Evolutionary conservation across 2,888 invertebrate species (phyloP), one percentile per base, ranked within the genome.

Genomic region (Sinotaia quadrata): DNA sequence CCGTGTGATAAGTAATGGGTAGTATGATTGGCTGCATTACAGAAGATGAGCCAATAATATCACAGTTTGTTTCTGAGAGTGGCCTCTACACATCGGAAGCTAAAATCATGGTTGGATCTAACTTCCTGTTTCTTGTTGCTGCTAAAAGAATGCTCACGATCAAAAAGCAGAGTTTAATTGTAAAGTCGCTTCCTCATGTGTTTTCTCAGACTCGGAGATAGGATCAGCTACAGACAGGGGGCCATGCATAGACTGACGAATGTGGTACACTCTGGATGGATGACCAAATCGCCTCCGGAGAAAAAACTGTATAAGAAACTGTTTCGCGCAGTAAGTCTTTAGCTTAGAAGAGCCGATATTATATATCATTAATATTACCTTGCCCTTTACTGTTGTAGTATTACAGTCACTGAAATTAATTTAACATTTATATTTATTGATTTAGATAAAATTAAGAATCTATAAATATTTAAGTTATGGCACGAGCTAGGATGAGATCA

Each of bases 271-370:
- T 80, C 82, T 90, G 97, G 97, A 75, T 97, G 96, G 96, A 91
- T 97, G 83, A 95, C 94, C 73, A 97, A 97, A 91, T 97, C 97
- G 71, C 97, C 97, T 80, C 97, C 97, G 71, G 93, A 94, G 70
- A 96, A 95, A 90, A 91, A 94, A 75, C 72, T 83, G 76, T 76
- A 77, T 58, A 78, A 81, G 74, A 81, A 47, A 47, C 24, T 84
- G 57, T 96, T 95, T 93, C 92, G 95, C 91, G 95, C 96, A 89
- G 97, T 97, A 91, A 93, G 95, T 51, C 47, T n/a, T n/a, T n/a
- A n/a, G n/a, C 37, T 36, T 21, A 29, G 33, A 21, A 5, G 8
- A 12, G 21, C 31, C 33, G 29, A 21, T 33, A 31, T 21, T 56
- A 15, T 61, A 33, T 62, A 21, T 34, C 33, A 33, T 24, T 51